Conservation (phyloP, 92 coral and sea anemone genomes). For the Phymanthus crucifer region DNA sequence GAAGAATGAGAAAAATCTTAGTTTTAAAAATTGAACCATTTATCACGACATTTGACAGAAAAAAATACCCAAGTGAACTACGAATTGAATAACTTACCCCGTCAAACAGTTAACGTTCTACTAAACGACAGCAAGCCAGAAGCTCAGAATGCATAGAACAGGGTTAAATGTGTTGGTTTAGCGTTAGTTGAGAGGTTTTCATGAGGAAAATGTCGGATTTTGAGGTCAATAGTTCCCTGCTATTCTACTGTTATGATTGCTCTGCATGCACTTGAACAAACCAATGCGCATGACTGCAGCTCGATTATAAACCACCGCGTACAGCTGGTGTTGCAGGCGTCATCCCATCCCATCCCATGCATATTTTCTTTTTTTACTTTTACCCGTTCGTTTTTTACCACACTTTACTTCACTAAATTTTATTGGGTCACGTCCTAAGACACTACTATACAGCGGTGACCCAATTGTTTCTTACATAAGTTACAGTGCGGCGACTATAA, state of each 20-base stretch:
- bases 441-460: too few species aligned
- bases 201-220: neutral
- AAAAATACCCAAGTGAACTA: neutral
- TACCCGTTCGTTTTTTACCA: neutral
- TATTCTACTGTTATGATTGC: constrained; percentile 11
- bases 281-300: constrained; percentile 28
- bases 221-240: constrained; percentile 5
- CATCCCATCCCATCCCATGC: neutral
- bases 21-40: neutral
- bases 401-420: neutral
- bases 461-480: too few species aligned
- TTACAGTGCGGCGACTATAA: too few species aligned
- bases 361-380: neutral
- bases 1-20: neutral
- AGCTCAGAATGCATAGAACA: neutral
- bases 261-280: neutral
- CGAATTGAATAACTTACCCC: neutral
- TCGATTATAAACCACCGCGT: too few species aligned
- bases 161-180: neutral
- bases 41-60: neutral
- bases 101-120: neutral
- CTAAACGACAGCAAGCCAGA: neutral
- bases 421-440: too few species aligned
- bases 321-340: neutral
- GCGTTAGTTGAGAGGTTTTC: neutral